Base-by-base conservation (phyloP, 37 sponge, comb jelly and placozoan species). In the Ianthella basta region DNA sequence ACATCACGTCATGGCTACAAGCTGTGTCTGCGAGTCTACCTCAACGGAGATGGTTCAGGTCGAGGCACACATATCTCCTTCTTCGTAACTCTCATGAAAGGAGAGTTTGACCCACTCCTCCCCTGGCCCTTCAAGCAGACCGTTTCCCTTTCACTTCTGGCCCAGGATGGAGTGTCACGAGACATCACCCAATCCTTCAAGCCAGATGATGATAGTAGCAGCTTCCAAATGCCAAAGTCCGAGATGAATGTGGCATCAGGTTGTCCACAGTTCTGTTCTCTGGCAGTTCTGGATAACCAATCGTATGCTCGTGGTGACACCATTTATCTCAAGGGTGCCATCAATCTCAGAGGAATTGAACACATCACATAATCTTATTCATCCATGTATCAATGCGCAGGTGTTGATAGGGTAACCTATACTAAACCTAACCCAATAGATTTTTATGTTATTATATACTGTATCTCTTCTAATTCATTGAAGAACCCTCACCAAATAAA, bases 181-280 rank as follows among this genome's bases (percentile, higher is more conserved):
- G 82, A 94, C 60, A 88, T 91, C 14, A 60, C 82, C 38, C 91
- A 94, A 36, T 85, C 86, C 25, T 95, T 95, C 79, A 75, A 85
- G 27, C 96, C 96, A 27, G 91, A 92, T 15, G 73, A 87, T 0
- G 72, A 67, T 23, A 85, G 86, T 4, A 63, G 85, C 0, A 87
- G 88, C 15, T 95, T 95, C 65, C 88, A 86, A 82, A 80, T 85
- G 33, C 96, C 96, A 41, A 68, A 59, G 23, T 44, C 80, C 37
- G 93, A 92, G 56, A 92, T 95, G 91, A 95, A 95, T 60, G 86
- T 92, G 20, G 96, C 96, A 3, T 92, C 96, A 38, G 96, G 96
- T 18, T 95, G 90, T 78, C 96, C 96, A 15, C 57, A n/a, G 68
- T 95, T 95, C 81, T 90, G 89, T 44, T 89, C 91, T 15, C 81